phyloP scores from a whole-genome alignment of 30 jellyfish, hydroid and myxozoan genomes.

The Sanderia malayensis region DNA sequence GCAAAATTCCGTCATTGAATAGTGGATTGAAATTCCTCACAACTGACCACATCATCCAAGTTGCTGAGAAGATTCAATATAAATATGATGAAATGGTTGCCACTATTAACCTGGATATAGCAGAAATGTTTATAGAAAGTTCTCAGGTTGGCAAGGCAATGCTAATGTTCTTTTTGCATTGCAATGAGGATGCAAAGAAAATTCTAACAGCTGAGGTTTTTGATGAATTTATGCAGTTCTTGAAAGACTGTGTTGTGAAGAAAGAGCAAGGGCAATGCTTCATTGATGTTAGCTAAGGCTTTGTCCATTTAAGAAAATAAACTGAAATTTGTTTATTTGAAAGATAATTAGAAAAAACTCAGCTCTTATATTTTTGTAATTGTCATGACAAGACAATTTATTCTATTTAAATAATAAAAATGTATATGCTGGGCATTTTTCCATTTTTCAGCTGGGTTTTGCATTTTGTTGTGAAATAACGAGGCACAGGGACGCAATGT shows the following conservation, averaged over 20 bases:
- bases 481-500: no score
- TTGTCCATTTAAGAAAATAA: no score
- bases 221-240: conserved; percentile 16
- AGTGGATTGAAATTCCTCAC: conserved; percentile 22
- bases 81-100: conserved; percentile 4
- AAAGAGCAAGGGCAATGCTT: no score
- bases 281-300: no score
- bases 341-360: no score
- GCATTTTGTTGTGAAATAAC: no score
- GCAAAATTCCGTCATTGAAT: conserved; percentile 11
- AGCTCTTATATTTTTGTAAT: no score
- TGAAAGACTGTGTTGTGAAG: background rate
- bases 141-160: conserved; percentile 26
- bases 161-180: conserved; percentile 29
- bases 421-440: no score
- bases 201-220: background rate
- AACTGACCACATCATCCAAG: background rate
- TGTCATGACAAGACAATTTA: no score
- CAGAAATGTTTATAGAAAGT: conserved; percentile 14
- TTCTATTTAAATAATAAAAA: no score
- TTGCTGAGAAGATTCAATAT: conserved; percentile 8
- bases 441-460: no score
- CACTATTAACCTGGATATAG: conserved; percentile 5
- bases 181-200: conserved; percentile 17
- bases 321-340: no score